Conservation (phyloP, 1,140 invertebrate genomes). For the Camponotus pennsylvanicus region DNA sequence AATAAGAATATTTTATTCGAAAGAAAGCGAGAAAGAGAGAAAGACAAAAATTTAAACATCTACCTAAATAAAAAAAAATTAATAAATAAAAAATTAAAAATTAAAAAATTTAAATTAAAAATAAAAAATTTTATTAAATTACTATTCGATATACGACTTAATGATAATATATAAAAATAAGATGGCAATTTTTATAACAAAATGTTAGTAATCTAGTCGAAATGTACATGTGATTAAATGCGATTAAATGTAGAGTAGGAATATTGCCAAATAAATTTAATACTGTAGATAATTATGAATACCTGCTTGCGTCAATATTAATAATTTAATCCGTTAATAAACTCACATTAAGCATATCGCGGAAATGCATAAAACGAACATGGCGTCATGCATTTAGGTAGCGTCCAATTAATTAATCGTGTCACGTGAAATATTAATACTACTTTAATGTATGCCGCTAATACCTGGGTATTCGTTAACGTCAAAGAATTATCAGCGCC, state of each 20-base stretch:
- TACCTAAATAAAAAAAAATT: no score
- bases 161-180: not conserved
- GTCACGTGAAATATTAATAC: slow-evolving; percentile 31
- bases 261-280: slow-evolving; percentile 47
- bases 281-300: slow-evolving; percentile 43
- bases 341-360: slow-evolving; percentile 3
- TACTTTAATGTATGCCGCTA: slow-evolving; percentile 25
- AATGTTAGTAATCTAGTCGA: slow-evolving; percentile 15
- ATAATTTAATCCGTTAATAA: slow-evolving; percentile 41
- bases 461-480: slow-evolving; percentile 15
- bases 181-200: not conserved
- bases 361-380: slow-evolving; percentile 15
- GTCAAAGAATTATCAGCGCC: slow-evolving; percentile 3
- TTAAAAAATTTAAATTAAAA: no score
- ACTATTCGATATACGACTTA: not conserved
- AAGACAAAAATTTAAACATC: not conserved
- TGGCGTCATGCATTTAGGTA: slow-evolving; percentile 17
- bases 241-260: slow-evolving; percentile 1
- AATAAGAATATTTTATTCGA: not conserved
- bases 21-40: not conserved
- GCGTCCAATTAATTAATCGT: slow-evolving; percentile 25
- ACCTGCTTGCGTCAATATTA: slow-evolving; percentile 24
- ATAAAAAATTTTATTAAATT: not conserved
- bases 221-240: slow-evolving; percentile 1
- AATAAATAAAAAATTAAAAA: no score